These are phyloP conservation scores for Dione vanillae DNA, from an alignment of 2,888 invertebrate species.

Conservation along the genomic window DNA sequence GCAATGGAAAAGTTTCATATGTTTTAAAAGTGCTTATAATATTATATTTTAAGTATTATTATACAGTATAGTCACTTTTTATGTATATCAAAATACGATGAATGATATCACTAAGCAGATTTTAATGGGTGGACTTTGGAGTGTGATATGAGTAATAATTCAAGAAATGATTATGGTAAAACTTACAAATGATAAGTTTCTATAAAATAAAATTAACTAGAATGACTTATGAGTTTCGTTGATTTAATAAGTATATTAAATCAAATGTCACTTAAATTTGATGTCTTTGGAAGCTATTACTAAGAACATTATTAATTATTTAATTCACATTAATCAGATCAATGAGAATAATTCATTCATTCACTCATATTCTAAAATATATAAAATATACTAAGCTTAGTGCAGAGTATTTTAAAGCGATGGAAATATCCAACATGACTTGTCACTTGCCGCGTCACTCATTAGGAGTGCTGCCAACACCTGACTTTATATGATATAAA, in stretches of 20 bases:
- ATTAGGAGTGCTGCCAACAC: constrained; percentile 38
- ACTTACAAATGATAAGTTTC: too few relatives aligned
- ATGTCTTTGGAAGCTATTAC: too few relatives aligned
- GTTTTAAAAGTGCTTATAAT: too few relatives aligned
- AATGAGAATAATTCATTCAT: background rate
- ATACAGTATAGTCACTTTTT: background rate
- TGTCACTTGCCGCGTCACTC: constrained; percentile 32
- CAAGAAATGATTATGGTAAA: background rate
- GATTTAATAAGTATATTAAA: background rate
- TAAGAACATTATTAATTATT: background rate
- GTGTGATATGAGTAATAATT: background rate
- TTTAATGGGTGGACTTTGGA: constrained; percentile 6
- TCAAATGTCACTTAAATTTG: background rate
- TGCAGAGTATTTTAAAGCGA: constrained; percentile 8
- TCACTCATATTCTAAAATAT: background rate
- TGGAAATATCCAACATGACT: constrained; percentile 32
- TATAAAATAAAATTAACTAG: too few relatives aligned
- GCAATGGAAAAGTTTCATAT: too few relatives aligned
- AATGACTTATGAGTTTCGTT: too few relatives aligned
- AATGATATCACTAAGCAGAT: constrained; percentile 9
- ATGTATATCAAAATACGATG: background rate
- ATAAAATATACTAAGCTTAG: background rate
- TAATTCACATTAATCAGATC: too few relatives aligned
- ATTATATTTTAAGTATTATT: too few relatives aligned
- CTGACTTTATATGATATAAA: constrained; percentile 36